Base-by-base conservation (phyloP, 2,797 vertebrate genomes). In the Urosaurus nigricauda region DNA sequence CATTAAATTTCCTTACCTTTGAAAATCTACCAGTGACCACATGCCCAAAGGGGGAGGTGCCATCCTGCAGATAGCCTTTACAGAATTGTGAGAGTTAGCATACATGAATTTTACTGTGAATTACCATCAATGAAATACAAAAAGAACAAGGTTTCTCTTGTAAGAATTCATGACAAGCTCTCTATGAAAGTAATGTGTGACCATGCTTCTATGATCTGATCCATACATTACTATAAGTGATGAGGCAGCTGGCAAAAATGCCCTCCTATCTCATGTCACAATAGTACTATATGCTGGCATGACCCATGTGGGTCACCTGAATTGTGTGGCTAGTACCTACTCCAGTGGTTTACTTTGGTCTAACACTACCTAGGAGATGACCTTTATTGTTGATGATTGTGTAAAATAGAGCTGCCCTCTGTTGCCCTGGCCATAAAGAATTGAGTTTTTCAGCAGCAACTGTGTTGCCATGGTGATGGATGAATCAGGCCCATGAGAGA, bases 381-480 rank as follows among this genome's bases (percentile, higher is more conserved):
- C 53, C 63, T 14, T 21, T 37, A 29, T 40, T 12, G 60, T 14
- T 86, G 71, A 13, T 51, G 29, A n/a, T 40, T 89, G 35, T 56
- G 51, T 68, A 68, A 51, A 84, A 70, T 14, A 40, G 35, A 53
- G 26, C 26, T 65, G 43, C n/a, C 75, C 11, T 80, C 26, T 56
- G 47, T 11, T 70, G 26, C n/a, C 43, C 60, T 70, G 43, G 51
- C 84, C 71, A 82, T 60, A 89, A 89, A 82, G 68, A 40, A 86
- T 4, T 5, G 13, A 40, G 58, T 26, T 89, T 68, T 89, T 86
- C 79, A 77, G 70, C 79, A 58, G 79, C 60, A 80, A 82, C 60
- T 29, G 82, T 29, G 84, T 89, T 89, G 60, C 79, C 79, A 86
- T 89, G 84, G 88, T 83, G 71, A 83, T 68, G 19, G 37, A 86